phyloP scores from a whole-genome alignment of 2,888 invertebrate genomes.

The Deilephila porcellus region DNA sequence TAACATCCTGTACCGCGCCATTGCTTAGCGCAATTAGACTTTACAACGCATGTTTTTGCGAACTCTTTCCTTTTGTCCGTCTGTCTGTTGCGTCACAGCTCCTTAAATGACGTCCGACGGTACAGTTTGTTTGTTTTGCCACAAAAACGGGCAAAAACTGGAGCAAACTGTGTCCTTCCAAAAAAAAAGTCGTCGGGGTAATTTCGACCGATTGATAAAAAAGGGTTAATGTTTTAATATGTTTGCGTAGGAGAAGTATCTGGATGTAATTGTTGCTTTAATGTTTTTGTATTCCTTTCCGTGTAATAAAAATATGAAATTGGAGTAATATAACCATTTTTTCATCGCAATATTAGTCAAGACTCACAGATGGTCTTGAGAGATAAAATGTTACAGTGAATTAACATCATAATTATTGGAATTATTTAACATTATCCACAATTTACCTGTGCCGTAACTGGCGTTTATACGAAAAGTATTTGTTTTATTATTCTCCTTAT shows the following conservation, averaged over 20 bases:
- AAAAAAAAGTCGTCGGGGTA: conserved; percentile 48
- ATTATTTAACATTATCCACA: not conserved
- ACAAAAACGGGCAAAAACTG: conserved; percentile 60
- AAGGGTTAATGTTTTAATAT: conserved; percentile 53
- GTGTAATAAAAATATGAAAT: conserved; percentile 10
- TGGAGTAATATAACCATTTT: not conserved
- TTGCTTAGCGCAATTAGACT: conserved; percentile 54
- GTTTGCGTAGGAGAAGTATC: conserved; percentile 52
- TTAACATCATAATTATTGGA: not conserved
- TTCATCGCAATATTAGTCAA: not conserved
- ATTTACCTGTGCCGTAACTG: not conserved
- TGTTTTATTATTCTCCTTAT: conserved; percentile 38
- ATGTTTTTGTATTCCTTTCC: conserved; percentile 28
- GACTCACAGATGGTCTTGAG: conserved; percentile 5
- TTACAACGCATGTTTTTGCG: conserved; percentile 65
- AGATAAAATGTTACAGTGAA: conserved; percentile 4
- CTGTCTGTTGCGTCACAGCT: conserved; percentile 55
- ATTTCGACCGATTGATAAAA: conserved; percentile 48
- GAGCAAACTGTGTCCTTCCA: conserved; percentile 58
- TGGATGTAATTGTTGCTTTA: conserved; percentile 41
- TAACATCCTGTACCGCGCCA: conserved; percentile 57
- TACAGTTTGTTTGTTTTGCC: conserved; percentile 62
- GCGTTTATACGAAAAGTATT: conserved; percentile 16
- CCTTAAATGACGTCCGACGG: conserved; percentile 41
- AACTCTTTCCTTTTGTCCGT: conserved; percentile 61